Percentiles rank a stretch among this genome's conserved stretches.
Conservation (phyloP, 2,888 invertebrate species). For the Megamerina dolium region DNA sequence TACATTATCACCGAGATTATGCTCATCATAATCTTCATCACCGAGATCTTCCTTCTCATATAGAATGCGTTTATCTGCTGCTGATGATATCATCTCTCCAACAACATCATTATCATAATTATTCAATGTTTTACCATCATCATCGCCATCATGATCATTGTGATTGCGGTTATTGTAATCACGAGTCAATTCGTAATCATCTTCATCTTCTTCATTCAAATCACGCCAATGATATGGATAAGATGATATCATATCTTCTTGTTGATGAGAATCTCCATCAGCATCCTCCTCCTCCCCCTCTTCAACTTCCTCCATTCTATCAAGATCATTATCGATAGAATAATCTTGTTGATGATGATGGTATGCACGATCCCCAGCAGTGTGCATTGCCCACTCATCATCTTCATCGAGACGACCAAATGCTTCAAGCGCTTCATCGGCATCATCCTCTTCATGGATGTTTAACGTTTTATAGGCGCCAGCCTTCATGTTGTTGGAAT, state of each 20-base stretch:
- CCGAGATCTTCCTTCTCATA: conserved; percentile 2
- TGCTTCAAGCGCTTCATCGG: conserved; percentile 33
- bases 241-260: conserved; percentile 12
- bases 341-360: conserved; percentile 28
- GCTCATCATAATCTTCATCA: conserved; percentile 11
- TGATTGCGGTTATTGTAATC: neutral
- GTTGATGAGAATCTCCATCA: conserved; percentile 12
- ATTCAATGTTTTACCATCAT: neutral
- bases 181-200: neutral
- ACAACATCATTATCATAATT: neutral
- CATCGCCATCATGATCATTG: conserved; percentile 7
- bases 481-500: conserved; percentile 17
- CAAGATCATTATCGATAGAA: conserved; percentile 1
- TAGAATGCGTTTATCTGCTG: conserved; percentile 7
- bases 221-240: conserved; percentile 33
- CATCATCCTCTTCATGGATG: conserved; percentile 35
- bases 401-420: conserved; percentile 34
- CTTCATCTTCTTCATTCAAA: conserved; percentile 30
- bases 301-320: conserved; percentile 16
- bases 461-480: conserved; percentile 35
- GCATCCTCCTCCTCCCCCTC: conserved; percentile 14
- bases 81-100: too few species aligned
- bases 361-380: conserved; percentile 22
- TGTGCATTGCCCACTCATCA: conserved; percentile 34
- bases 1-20: conserved; percentile 5